phyloP scores from a whole-genome alignment of 2,113 vertebrate species.

The Bothrops jararaca region DNA sequence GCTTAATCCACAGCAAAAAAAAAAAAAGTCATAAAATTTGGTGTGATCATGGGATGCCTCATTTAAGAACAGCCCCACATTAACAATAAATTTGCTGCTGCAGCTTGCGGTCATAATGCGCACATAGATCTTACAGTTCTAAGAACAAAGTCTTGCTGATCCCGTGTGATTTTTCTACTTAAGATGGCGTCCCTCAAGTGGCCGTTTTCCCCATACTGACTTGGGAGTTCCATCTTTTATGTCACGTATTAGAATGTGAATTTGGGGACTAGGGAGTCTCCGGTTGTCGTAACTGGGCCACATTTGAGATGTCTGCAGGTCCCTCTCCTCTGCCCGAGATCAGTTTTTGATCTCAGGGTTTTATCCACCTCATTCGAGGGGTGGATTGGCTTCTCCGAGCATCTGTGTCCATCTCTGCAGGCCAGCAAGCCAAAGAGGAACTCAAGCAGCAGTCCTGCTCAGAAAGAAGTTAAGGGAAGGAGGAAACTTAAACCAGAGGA shows the following conservation, averaged over 20 bases:
- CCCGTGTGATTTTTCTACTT: too few species aligned
- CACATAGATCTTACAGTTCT: too few species aligned
- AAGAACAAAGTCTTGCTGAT: too few species aligned
- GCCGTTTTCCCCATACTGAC: neutral
- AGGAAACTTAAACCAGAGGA: neutral
- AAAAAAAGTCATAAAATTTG: too few species aligned
- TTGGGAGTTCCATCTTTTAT: neutral
- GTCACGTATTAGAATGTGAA: neutral
- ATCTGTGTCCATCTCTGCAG: conserved; percentile 10
- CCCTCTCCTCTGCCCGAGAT: neutral
- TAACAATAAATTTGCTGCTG: too few species aligned
- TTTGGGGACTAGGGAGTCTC: neutral
- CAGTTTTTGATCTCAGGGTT: neutral
- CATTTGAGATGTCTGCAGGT: neutral
- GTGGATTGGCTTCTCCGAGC: neutral
- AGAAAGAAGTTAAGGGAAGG: accelerated
- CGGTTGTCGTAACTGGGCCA: neutral
- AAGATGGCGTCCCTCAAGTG: too few species aligned
- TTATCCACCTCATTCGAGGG: neutral
- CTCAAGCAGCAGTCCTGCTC: neutral
- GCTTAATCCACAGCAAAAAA: too few species aligned
- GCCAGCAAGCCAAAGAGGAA: accelerated
- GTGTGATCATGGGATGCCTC: too few species aligned
- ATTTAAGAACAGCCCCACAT: too few species aligned
- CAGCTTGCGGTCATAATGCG: too few species aligned